Base-by-base conservation (phyloP, 2,888 invertebrate species). In the Oscheius sp. region DNA sequence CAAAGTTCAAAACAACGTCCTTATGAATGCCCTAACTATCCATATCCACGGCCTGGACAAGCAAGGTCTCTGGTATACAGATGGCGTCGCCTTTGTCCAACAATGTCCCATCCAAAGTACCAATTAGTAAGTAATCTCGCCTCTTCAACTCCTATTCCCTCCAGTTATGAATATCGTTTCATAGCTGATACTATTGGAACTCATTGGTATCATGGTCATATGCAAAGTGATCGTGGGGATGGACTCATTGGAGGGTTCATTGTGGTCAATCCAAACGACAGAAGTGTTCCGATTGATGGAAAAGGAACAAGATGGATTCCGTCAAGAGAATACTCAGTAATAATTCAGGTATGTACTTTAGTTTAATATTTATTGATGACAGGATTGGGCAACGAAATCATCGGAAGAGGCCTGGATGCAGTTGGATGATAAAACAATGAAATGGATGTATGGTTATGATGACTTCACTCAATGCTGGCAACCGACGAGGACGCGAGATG, bases 11-110 rank as follows among this genome's bases (percentile, higher is more conserved):
- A 84, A 84, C 66, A 68, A 67, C 17, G 56, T 84, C 17, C 63
- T 78, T 14, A 67, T 76, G 47, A 82, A 84, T 56, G 73, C 78
- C 0, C 56, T 82, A 26, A 82, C 82, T 4, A 65, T 84, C 8
- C 84, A 84, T 47, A 71, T 84, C 6, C 84, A 84, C 44, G 84
- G 84, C 28, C 69, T 84, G 36, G 81, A 84, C 67, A 84, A 83
- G 57, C 68, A 75, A 26, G 68, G 68, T 47, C 67, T 81, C 68
- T 84, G 84, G 84, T 82, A 68, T 71, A 81, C 73, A 50, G 82
- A 82, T 56, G 82, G 82, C 4, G 82, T 82, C 9, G 76, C 83
- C 4, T 80, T 78, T 50, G 73, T 83, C 2, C 83, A 83, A 65
- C 83, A 83, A 67, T 83, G 83, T 56, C 83, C 83, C 0, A 82